phyloP scores from a whole-genome alignment of 2,113 vertebrate species.

The Takifugu flavidus region DNA sequence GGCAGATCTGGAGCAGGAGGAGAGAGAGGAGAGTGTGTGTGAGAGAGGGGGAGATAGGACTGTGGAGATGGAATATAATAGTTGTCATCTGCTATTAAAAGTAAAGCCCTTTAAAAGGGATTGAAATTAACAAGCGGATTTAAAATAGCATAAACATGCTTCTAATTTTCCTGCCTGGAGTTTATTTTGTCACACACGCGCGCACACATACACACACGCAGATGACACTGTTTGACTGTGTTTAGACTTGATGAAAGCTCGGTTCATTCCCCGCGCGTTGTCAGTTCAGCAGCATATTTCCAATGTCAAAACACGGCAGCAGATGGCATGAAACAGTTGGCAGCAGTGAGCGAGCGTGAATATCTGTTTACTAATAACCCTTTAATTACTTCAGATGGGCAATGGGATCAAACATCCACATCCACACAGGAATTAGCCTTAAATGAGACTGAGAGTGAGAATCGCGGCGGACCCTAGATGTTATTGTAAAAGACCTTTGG shows the following conservation, averaged over 20 bases:
- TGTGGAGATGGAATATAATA: conserved; percentile 56
- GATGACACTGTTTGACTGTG: conserved; percentile 60
- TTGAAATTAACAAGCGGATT: conserved; percentile 52
- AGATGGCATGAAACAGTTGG: conserved; percentile 81
- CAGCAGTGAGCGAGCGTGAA: conserved; percentile 77
- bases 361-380: conserved; percentile 83
- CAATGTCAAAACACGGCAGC: conserved; percentile 73
- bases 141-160: conserved; percentile 35
- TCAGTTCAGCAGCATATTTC: conserved; percentile 67
- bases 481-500: conserved; percentile 55
- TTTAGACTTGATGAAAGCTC: conserved; percentile 66
- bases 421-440: conserved; percentile 73
- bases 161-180: conserved; percentile 12
- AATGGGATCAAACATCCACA: conserved; percentile 75
- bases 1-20: conserved; percentile 56
- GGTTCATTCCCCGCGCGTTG: conserved; percentile 48
- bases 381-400: conserved; percentile 83
- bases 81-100: conserved; percentile 46
- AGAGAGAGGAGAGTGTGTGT: conserved; percentile 5
- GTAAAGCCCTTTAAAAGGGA: conserved; percentile 46
- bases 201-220: conserved; percentile 21
- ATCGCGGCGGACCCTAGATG: conserved; percentile 56
- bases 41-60: conserved; percentile 16
- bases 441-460: conserved; percentile 67
- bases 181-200: conserved; percentile 15